These are phyloP conservation scores for Metopolophium dirhodum DNA, from an alignment of 1,140 invertebrate species.

Conservation along the genomic window DNA sequence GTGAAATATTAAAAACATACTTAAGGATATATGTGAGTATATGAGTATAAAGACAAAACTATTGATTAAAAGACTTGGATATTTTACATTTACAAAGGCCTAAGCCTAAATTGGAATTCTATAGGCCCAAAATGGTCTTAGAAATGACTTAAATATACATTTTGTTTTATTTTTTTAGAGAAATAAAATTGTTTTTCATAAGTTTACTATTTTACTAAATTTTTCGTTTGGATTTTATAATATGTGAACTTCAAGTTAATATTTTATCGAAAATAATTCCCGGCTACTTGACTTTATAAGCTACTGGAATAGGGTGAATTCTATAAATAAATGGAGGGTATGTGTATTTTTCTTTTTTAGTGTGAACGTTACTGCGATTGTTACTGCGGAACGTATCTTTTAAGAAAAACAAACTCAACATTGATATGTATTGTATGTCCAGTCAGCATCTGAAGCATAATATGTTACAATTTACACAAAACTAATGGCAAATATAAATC, in stretches of 20 bases:
- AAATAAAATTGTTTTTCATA: background rate
- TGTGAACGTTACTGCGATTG: background rate
- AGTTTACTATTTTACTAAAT: background rate
- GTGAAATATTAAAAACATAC: background rate
- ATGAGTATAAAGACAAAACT: background rate
- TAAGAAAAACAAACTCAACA: background rate
- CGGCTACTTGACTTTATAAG: background rate
- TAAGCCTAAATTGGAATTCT: background rate
- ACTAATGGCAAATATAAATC: background rate
- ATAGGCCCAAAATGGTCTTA: background rate
- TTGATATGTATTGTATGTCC: background rate
- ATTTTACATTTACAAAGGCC: background rate
- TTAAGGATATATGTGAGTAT: background rate
- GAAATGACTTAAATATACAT: background rate
- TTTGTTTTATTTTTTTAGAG: background rate
- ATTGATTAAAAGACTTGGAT: background rate
- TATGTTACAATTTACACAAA: background rate
- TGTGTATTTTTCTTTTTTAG: background rate
- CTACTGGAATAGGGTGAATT: background rate
- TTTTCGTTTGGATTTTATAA: background rate
- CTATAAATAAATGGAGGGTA: background rate
- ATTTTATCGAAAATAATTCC: background rate
- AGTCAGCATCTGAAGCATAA: background rate
- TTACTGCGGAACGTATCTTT: background rate
- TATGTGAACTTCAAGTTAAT: background rate